Evolutionary conservation across 2,797 vertebrate species (phyloP), one percentile per base, ranked within the genome.

Genomic region (Xiphorhynchus erythropygius): DNA sequence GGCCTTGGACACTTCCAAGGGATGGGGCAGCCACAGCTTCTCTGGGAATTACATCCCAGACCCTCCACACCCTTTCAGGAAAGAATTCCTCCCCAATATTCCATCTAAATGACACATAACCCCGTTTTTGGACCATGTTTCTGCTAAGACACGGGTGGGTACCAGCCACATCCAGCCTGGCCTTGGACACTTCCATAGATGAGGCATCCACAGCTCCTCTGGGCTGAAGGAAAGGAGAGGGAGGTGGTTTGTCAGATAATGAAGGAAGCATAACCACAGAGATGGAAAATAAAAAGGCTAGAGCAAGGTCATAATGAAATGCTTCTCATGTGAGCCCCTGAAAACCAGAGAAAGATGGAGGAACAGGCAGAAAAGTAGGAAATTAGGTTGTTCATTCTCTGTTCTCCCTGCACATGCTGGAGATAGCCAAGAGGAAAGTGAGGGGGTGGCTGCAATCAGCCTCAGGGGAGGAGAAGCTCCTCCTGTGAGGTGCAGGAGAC

Each of bases 331-430:
- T 0, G 25, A 53, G 56, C 7, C 42, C 2, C 44, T 35, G 14
- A 12, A 25, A 57, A 6, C 18, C 10, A 17, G 25, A 18, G 33
- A n/a, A 70, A 42, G 30, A 16, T 16, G 50, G 50, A 91, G 22
- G 19, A 91, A 9, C 3, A 4, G 68, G 33, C 10, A 35, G 24
- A 4, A 37, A 84, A 84, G 32, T 0, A 30, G 69, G 52, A n/a
- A 81, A 27, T 18, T 3, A 11, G 3, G 7, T 28, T 32, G 11
- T 25, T 84, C 39, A n/a, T n/a, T 32, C 50, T 65, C 37, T 44
- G 35, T n/a, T 32, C 56, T 65, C 37, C 60, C 33, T 42, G 27
- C 5, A 17, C 2, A 1, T 0, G 12, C 59, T 24, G 33, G 49
- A 46, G 18, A 27, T 46, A 19, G 47, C 23, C 62, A 64, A 55